Conservation (phyloP, 2,888 invertebrate genomes). For the Marasmarcha lunaedactyla region DNA sequence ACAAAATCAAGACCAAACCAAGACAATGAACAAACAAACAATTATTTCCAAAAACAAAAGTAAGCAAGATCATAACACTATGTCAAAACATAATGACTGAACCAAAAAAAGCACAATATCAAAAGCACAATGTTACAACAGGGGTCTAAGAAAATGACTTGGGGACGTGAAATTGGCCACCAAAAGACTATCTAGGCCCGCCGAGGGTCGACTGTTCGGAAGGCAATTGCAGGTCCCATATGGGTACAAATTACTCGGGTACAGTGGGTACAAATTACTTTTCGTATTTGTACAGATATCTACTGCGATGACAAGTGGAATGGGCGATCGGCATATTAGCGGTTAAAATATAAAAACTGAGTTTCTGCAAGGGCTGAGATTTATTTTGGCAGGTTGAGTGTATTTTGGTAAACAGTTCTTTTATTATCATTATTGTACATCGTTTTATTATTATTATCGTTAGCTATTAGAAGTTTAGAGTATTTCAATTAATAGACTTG, state of each 20-base stretch:
- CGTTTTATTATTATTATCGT: too few relatives aligned
- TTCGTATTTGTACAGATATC: conserved; percentile 44
- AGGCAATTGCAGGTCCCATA: conserved; percentile 67
- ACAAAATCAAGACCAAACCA: too few relatives aligned
- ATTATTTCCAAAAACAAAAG: too few relatives aligned
- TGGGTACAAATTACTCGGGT: conserved; percentile 68
- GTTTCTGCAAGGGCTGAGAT: conserved; percentile 8
- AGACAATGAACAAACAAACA: too few relatives aligned
- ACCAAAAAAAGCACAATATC: conserved; percentile 18
- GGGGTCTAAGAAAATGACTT: conserved; percentile 46
- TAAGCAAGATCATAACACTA: too few relatives aligned
- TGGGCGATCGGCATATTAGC: conserved; percentile 37
- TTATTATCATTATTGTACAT: conserved; percentile 1
- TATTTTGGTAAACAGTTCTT: too few relatives aligned
- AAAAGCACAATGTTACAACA: conserved; percentile 37
- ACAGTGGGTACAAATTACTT: too few relatives aligned
- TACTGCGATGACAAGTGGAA: conserved; percentile 55
- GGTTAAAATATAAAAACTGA: conserved; percentile 10
- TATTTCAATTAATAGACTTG: too few relatives aligned
- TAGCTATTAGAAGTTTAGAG: too few relatives aligned
- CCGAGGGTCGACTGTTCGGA: conserved; percentile 50
- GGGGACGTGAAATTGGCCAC: conserved; percentile 43
- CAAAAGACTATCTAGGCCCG: conserved; percentile 44
- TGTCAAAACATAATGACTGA: conserved; percentile 19
- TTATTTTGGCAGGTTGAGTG: too few relatives aligned